Percentiles rank a stretch among this genome's conserved stretches.
Conservation (phyloP, 1,140 invertebrate species). For the Atta colombica region DNA sequence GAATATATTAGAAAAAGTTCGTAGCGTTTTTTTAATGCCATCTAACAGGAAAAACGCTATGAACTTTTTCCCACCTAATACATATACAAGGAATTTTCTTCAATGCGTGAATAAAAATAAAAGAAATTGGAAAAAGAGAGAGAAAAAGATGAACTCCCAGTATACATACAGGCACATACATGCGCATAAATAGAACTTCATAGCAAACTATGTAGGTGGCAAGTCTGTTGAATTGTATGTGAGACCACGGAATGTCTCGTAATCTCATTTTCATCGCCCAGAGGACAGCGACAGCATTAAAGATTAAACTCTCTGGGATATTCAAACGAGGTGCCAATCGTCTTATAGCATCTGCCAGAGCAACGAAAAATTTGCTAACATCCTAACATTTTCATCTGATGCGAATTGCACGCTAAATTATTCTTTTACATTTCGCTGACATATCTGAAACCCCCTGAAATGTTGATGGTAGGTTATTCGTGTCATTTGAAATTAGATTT, state of each 20-base stretch:
- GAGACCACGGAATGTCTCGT: conserved; percentile 48
- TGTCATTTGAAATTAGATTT: conserved; percentile 13
- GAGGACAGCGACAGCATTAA: conserved; percentile 37
- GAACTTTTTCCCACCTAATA: too few species aligned
- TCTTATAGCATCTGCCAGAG: conserved; percentile 16
- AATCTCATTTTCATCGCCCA: conserved; percentile 60
- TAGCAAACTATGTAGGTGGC: conserved; percentile 3
- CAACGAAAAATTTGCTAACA: conserved; percentile 32
- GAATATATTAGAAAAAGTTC: too few species aligned
- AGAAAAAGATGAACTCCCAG: conserved; percentile 13
- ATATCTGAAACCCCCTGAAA: not conserved
- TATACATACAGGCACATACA: not conserved
- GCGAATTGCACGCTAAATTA: conserved; percentile 39
- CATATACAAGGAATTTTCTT: not conserved
- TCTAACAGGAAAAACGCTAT: too few species aligned
- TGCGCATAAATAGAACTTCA: not conserved
- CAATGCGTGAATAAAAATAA: not conserved
- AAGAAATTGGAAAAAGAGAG: not conserved
- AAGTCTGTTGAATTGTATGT: conserved; percentile 55
- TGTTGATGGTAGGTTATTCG: not conserved
- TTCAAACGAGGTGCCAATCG: conserved; percentile 62
- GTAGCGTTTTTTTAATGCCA: too few species aligned
- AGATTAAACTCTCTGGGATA: conserved; percentile 58
- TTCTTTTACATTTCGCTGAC: conserved; percentile 27
- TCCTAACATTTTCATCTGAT: not conserved